These are phyloP conservation scores for Echinometra lucunter DNA, from an alignment of 53 echinoderm and acorn worm species.

Conservation along the genomic window DNA sequence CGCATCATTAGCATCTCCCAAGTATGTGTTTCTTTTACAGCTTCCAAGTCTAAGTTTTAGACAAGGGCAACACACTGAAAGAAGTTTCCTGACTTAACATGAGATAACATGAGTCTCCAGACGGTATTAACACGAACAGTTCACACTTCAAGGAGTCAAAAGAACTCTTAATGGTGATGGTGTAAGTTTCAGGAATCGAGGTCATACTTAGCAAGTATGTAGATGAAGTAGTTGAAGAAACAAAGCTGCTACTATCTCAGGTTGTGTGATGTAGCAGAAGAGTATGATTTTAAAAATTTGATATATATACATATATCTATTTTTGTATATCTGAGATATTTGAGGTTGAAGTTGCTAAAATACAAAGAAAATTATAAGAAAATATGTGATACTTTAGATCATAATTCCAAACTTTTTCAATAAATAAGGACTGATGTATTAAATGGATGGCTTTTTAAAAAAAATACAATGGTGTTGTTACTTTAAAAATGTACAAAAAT, in stretches of 20 bases:
- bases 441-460: too few relatives aligned
- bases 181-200: not conserved
- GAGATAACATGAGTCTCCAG: not conserved
- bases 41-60: not conserved
- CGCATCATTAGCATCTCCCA: constrained; percentile 27
- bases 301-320: too few relatives aligned
- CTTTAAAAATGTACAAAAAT: too few relatives aligned
- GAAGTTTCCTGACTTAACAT: not conserved
- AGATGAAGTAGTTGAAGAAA: not conserved
- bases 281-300: too few relatives aligned
- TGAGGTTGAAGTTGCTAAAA: too few relatives aligned
- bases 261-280: too few relatives aligned
- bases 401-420: too few relatives aligned
- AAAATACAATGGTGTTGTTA: too few relatives aligned
- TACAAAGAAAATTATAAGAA: too few relatives aligned
- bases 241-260: not conserved
- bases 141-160: not conserved
- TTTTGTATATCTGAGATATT: too few relatives aligned
- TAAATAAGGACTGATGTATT: too few relatives aligned
- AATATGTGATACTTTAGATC: too few relatives aligned
- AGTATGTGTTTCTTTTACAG: constrained; percentile 13
- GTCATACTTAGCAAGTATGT: not conserved
- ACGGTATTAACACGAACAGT: not conserved
- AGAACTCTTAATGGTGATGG: not conserved
- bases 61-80: not conserved